These are phyloP conservation scores for Leuciscus waleckii DNA, from an alignment of 2,797 vertebrate species.

Conservation along the genomic window DNA sequence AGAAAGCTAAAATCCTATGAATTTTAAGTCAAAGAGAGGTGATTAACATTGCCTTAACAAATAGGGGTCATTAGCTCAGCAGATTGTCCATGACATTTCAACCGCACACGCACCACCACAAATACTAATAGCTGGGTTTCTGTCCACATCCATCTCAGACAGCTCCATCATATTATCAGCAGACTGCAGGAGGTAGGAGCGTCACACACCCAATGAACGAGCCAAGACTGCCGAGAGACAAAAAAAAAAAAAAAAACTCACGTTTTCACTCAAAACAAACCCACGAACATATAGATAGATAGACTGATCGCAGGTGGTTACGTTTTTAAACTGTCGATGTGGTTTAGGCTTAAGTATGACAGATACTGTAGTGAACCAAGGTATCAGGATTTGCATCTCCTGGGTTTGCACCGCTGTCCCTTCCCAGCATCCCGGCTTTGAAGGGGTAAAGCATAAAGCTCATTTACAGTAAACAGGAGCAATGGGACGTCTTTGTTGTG, in stretches of 20 bases:
- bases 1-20: slow-evolving; percentile 22
- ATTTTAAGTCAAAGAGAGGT: slow-evolving; percentile 35
- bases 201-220: slow-evolving; percentile 67
- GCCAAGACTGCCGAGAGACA: slow-evolving; percentile 70
- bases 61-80: slow-evolving; percentile 70
- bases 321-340: slow-evolving; percentile 16
- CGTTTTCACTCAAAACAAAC: slow-evolving; percentile 9
- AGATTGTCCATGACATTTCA: slow-evolving; percentile 77
- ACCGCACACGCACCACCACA: slow-evolving; percentile 69
- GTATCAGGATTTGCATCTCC: slow-evolving; percentile 43
- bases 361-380: slow-evolving; percentile 66
- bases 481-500: slow-evolving; percentile 64
- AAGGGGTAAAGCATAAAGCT: slow-evolving; percentile 36
- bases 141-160: slow-evolving; percentile 67
- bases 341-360: not conserved
- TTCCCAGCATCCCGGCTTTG: slow-evolving; percentile 16
- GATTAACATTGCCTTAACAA: slow-evolving; percentile 50
- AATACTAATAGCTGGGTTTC: slow-evolving; percentile 76
- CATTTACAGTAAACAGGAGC: slow-evolving; percentile 58
- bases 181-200: slow-evolving; percentile 71
- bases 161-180: slow-evolving; percentile 78
- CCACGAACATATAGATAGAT: slow-evolving; percentile 14
- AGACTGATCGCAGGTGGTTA: slow-evolving; percentile 27
- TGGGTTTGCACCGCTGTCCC: slow-evolving; percentile 53
- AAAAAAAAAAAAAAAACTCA: not conserved